phyloP scores from a whole-genome alignment of 1,140 invertebrate species.

The Littorina saxatilis region DNA sequence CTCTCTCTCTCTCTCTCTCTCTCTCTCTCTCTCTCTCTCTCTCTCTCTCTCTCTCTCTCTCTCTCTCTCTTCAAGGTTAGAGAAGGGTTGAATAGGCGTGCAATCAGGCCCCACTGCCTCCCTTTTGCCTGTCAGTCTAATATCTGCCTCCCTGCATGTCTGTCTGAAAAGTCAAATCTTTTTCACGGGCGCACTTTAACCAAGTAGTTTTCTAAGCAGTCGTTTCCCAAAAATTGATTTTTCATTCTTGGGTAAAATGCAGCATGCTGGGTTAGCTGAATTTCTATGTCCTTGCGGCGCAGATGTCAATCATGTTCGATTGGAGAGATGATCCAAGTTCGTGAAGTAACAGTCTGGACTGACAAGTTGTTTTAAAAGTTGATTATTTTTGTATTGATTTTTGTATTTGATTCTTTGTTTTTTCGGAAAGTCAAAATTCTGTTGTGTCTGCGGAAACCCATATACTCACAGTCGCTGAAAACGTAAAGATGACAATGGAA shows the following conservation, averaged over 20 bases:
- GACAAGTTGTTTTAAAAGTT: no score
- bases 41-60: neutral
- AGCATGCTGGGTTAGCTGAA: no score
- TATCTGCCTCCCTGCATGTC: neutral
- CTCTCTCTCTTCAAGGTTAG: neutral
- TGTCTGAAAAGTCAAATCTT: neutral
- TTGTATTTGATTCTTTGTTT: neutral
- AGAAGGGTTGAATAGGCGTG: neutral
- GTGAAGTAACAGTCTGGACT: no score
- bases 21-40: neutral
- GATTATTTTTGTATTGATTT: no score
- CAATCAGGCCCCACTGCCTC: neutral
- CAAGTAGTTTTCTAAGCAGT: no score
- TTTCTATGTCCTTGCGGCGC: no score
- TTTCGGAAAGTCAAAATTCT: neutral
- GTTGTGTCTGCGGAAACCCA: neutral
- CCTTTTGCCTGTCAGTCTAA: neutral
- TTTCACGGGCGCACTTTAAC: neutral
- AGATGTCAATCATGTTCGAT: no score
- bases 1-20: constrained; percentile 13
- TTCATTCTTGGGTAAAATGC: no score
- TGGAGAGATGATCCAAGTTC: no score
- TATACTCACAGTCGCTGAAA: neutral
- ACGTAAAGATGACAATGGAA: neutral
- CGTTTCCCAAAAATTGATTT: no score